Percentiles rank a stretch among this genome's conserved stretches.
Conservation (phyloP, 2,888 invertebrate genomes). For the Ctena decussata region DNA sequence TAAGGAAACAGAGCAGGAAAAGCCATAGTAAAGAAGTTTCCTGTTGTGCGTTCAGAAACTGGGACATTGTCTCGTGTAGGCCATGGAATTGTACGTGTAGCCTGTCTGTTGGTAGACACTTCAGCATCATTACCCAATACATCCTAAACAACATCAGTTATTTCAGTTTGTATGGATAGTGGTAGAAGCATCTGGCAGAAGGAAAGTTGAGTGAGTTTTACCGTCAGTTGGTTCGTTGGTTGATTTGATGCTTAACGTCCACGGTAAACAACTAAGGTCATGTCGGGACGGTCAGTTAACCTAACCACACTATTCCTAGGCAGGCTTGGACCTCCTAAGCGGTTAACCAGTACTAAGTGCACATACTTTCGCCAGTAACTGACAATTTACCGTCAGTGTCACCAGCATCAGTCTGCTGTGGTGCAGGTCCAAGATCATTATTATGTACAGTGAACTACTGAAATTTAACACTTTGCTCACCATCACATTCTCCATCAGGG, state of each 20-base stretch:
- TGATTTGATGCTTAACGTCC: too few species aligned
- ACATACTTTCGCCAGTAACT: too few species aligned
- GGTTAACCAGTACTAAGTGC: too few species aligned
- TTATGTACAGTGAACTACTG: background rate
- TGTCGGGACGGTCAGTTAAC: too few species aligned
- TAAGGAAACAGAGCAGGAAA: slow-evolving; percentile 39
- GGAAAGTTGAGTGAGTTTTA: slow-evolving; percentile 27
- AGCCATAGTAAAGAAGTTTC: slow-evolving; percentile 43
- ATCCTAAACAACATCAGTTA: slow-evolving; percentile 14
- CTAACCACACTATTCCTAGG: too few species aligned
- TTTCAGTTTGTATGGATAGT: slow-evolving; percentile 10
- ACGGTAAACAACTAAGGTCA: too few species aligned
- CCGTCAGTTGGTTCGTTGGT: too few species aligned
- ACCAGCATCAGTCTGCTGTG: slow-evolving; percentile 32
- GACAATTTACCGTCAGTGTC: too few species aligned
- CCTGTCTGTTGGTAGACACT: background rate
- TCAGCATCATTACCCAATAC: background rate
- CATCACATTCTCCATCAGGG: too few species aligned
- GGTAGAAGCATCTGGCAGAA: slow-evolving; percentile 18
- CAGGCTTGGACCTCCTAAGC: too few species aligned
- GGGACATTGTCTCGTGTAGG: slow-evolving; percentile 37
- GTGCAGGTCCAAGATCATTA: slow-evolving; percentile 43
- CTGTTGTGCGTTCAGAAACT: slow-evolving; percentile 48
- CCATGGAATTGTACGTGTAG: slow-evolving; percentile 46
- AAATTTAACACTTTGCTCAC: slow-evolving; percentile 5